phyloP scores from a whole-genome alignment of 2,797 vertebrate species.

The Liasis olivaceus region DNA sequence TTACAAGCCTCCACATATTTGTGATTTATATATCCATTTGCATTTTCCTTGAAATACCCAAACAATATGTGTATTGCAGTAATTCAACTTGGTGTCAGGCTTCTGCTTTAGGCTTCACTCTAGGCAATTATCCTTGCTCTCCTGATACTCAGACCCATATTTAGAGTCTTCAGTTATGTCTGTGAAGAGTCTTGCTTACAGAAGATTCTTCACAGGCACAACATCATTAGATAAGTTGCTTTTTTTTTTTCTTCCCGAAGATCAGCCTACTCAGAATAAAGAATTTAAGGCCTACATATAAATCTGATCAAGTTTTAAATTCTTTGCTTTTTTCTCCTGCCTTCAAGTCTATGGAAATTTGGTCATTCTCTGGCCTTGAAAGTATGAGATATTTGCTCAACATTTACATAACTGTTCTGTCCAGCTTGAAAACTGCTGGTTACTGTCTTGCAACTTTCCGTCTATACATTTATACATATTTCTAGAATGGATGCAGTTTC shows the following conservation, averaged over 20 bases:
- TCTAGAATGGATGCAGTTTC: not conserved
- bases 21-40: not conserved
- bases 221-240: not conserved
- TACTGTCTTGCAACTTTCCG: not conserved
- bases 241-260: not conserved
- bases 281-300: not conserved
- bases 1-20: not conserved
- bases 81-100: not conserved
- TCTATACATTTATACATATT: not conserved
- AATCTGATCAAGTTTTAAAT: not conserved
- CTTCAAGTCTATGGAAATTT: not conserved
- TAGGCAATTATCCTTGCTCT: not conserved
- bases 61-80: not conserved
- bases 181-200: not conserved
- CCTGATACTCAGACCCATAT: not conserved
- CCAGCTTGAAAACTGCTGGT: not conserved
- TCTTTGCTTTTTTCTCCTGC: not conserved
- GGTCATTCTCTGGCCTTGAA: not conserved
- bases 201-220: not conserved
- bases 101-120: not conserved
- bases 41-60: not conserved
- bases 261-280: not conserved
- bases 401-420: not conserved
- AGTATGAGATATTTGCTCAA: not conserved
- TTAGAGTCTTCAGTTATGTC: not conserved